A percentile compares a stretch with the other conserved stretches of the same genome.
Conservation (phyloP, 2,888 invertebrate species). For the Ceriagrion tenellum region DNA sequence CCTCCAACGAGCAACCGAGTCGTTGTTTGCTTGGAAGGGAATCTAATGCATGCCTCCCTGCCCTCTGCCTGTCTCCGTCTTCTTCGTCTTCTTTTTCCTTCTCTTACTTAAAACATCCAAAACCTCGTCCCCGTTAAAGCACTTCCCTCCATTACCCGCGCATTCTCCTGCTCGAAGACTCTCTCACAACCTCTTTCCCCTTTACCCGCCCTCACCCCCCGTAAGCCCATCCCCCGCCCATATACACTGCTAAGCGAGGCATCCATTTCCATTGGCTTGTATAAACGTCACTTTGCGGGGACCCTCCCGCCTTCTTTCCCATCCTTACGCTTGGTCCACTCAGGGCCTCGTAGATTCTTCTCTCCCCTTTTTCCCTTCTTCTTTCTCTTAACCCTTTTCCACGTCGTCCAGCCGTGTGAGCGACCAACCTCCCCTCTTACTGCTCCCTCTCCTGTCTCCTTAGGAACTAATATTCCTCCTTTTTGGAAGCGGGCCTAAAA, state of each 20-base stretch:
- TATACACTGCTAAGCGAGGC: background rate
- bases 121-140: background rate
- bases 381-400: background rate
- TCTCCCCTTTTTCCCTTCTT: background rate
- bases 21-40: too few relatives aligned
- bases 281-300: background rate
- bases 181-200: background rate
- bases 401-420: background rate
- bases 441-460: background rate
- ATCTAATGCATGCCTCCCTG: too few relatives aligned
- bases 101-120: too few relatives aligned
- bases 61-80: too few relatives aligned
- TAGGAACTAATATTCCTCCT: constrained; percentile 34
- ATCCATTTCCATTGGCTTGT: constrained; percentile 22
- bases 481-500: background rate
- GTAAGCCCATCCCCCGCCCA: background rate
- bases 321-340: background rate
- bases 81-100: too few relatives aligned
- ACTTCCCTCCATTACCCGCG: background rate
- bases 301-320: background rate
- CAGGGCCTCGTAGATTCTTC: background rate
- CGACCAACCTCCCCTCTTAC: background rate
- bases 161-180: background rate
- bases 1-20: too few relatives aligned
- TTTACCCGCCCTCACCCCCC: background rate